Percentiles rank a stretch among this genome's conserved stretches.
Evolutionary conservation across 2,797 vertebrate genomes (phyloP).

Genomic region (Clarias platycephalus): DNA sequence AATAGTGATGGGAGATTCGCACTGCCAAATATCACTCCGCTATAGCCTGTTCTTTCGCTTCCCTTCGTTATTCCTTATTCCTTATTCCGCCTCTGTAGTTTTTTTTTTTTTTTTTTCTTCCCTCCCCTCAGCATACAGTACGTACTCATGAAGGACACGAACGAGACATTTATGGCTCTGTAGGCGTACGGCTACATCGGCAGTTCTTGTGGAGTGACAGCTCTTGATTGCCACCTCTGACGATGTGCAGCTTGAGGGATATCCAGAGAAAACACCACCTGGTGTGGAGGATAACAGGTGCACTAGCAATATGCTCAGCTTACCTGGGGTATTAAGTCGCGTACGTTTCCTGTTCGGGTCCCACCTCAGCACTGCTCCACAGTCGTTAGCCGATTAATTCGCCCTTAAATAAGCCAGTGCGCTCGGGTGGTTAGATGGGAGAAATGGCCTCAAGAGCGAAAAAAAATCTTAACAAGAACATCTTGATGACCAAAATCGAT

Average conservation of each 20-base stretch:
- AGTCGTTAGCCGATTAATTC: conserved; percentile 45
- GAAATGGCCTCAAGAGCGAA: conserved; percentile 4
- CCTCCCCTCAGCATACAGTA: not conserved
- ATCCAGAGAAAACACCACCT: conserved; percentile 48
- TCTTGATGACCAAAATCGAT: not conserved
- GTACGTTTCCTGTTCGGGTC: conserved; percentile 11
- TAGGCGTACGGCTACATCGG: not conserved
- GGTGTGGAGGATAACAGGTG: conserved; percentile 42
- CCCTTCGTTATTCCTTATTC: conserved; percentile 31
- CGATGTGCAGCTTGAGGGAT: conserved; percentile 13
- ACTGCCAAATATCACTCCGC: conserved; percentile 23
- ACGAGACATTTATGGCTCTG: not conserved
- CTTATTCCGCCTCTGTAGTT: conserved; percentile 28
- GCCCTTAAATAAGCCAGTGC: conserved; percentile 35
- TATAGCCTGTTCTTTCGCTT: conserved; percentile 34
- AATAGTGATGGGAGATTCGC: conserved; percentile 30
- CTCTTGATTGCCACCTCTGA: conserved; percentile 4
- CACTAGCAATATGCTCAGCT: conserved; percentile 39
- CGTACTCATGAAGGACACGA: not conserved
- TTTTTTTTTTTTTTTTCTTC: not conserved
- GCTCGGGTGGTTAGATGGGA: conserved; percentile 19
- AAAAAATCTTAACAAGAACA: not conserved
- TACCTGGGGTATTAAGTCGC: conserved; percentile 29
- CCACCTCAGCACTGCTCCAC: conserved; percentile 30
- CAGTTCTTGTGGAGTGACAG: not conserved